Conservation (phyloP, 1,140 invertebrate genomes). For the Zaprionus lachaisei region DNA sequence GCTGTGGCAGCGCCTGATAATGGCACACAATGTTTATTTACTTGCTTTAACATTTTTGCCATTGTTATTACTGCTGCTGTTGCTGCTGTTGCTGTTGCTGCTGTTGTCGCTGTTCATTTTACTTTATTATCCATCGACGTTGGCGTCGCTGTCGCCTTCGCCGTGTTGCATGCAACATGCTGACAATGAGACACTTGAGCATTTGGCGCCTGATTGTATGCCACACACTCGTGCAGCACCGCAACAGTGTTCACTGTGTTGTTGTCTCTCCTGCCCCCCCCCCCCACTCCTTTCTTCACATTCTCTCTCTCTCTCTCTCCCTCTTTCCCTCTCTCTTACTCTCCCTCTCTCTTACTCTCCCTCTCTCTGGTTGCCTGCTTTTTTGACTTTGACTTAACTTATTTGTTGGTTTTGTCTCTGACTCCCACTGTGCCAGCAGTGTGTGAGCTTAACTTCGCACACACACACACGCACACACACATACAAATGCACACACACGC, state of each 20-base stretch:
- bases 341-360: constrained; percentile 8
- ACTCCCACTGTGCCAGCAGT: constrained; percentile 36
- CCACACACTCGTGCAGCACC: constrained; percentile 49
- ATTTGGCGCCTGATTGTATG: constrained; percentile 79
- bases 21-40: constrained; percentile 80
- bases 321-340: background rate
- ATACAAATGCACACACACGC: constrained; percentile 1
- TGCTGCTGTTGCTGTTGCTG: constrained; percentile 18
- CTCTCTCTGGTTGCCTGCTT: constrained; percentile 63
- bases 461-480: constrained; percentile 16
- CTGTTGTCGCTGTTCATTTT: constrained; percentile 65
- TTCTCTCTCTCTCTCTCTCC: constrained; percentile 52
- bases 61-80: constrained; percentile 23
- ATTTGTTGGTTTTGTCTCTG: constrained; percentile 73
- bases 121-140: constrained; percentile 56
- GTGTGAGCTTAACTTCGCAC: constrained; percentile 20
- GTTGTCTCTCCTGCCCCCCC: constrained; percentile 5
- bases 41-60: constrained; percentile 72
- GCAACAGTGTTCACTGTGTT: constrained; percentile 29
- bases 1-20: constrained; percentile 71
- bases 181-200: constrained; percentile 79
- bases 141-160: constrained; percentile 11
- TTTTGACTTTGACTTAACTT: constrained; percentile 81
- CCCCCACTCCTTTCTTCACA: constrained; percentile 20
- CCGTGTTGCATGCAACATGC: constrained; percentile 65